Evolutionary conservation across 2,888 invertebrate genomes (phyloP), one percentile per base, ranked within the genome.

Genomic region (Aphidius colemani): DNA sequence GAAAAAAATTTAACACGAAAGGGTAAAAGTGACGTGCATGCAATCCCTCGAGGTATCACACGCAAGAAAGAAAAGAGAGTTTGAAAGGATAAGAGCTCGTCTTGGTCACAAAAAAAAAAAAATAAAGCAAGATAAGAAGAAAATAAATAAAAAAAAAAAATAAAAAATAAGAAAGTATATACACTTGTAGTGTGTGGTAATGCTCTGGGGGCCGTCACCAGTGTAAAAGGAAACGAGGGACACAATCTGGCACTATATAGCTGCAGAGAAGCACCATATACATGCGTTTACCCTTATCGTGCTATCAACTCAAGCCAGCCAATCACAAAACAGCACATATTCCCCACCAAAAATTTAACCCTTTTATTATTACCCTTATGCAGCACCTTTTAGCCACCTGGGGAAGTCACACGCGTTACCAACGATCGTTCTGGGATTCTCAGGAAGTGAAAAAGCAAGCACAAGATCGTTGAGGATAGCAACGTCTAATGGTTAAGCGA

Each of bases 11-110:
- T 44, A 53, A 58, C 60, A 51, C 49, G 66, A 66, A 61, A 53
- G 53, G 60, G 51, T 60, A 63, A 66, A 59, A 56, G 55, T 53
- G 56, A 30, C 45, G 59, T 49, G 59, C 60, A 60, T 60, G 50
- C 62, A 30, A 60, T 60, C 46, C 51, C 46, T 55, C 10, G 44
- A n/a, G 46, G 56, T 39, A 56, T 51, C 43, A 55, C 49, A 61
- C 44, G 13, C 49, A 39, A 10, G 43, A 6, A 51, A 9, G 7
- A 8, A 53, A 30, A 30, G 5, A 45, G 44, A 53, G 18, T 11
- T 41, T 11, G 4, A 13, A 39, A n/a, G 49, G 10, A 48, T 55
- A 48, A 7, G 8, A 56, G 61, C 40, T 46, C 46, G 40, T 4
- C 30, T 30, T 30, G 30, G 30, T 30, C 30, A 30, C 30, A 18